Percentiles rank a stretch among this genome's conserved stretches.
phyloP scores from a whole-genome alignment of 2,888 invertebrate species.

The Amorpha juglandis region DNA sequence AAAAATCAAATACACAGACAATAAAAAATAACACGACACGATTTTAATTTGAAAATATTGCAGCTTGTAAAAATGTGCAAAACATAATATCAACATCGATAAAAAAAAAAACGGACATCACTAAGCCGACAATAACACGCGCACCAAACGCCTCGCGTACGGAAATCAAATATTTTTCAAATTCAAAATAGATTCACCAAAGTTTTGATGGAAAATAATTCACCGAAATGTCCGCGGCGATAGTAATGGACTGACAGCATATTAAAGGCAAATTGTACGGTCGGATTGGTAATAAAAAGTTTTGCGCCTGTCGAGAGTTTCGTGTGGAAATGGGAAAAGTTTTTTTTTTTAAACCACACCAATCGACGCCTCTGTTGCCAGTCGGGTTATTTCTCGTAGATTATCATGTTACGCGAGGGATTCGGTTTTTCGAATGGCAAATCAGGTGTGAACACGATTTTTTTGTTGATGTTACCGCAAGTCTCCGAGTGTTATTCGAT shows the following conservation, averaged over 20 bases:
- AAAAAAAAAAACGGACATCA: no score
- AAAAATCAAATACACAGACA: not conserved
- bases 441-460: conserved; percentile 24
- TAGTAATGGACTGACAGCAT: conserved; percentile 53
- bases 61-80: no score
- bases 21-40: no score
- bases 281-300: conserved; percentile 51
- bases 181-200: conserved; percentile 15
- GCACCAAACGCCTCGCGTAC: not conserved
- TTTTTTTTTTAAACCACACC: conserved; percentile 68
- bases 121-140: not conserved
- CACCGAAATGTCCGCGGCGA: conserved; percentile 28
- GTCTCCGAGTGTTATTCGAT: not conserved
- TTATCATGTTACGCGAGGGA: conserved; percentile 21
- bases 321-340: conserved; percentile 72
- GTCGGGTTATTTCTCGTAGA: conserved; percentile 16
- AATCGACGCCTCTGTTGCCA: conserved; percentile 42
- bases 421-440: conserved; percentile 10
- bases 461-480: conserved; percentile 16
- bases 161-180: conserved; percentile 13
- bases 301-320: conserved; percentile 44
- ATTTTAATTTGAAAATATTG: not conserved
- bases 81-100: no score
- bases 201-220: conserved; percentile 22
- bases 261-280: conserved; percentile 47